These are phyloP conservation scores for Porites lobata DNA, from an alignment of 92 coral and sea anemone genomes.

Conservation along the genomic window DNA sequence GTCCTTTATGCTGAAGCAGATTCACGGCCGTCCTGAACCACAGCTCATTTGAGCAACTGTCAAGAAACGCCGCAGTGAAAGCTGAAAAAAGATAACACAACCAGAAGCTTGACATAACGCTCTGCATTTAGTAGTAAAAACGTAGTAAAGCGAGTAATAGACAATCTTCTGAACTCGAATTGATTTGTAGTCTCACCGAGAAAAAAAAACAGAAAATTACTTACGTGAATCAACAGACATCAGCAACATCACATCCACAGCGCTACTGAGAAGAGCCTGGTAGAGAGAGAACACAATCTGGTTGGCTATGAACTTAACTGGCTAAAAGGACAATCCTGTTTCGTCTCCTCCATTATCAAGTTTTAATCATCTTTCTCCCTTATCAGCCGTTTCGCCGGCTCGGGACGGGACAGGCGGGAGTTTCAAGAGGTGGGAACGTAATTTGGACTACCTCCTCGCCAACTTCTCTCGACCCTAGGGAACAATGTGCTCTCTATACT, in stretches of 20 bases:
- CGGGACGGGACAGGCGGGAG: too few species aligned
- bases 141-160: too few species aligned
- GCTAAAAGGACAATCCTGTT: neutral
- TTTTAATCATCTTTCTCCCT: too few species aligned
- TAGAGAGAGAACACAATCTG: neutral
- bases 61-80: conserved; percentile 82
- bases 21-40: conserved; percentile 91
- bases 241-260: conserved; percentile 91
- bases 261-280: conserved; percentile 89
- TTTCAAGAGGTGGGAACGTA: too few species aligned
- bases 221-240: conserved; percentile 99
- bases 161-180: too few species aligned
- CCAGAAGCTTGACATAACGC: neutral
- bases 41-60: conserved; percentile 88
- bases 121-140: neutral
- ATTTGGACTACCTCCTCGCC: too few species aligned
- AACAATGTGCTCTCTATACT: too few species aligned
- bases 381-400: too few species aligned
- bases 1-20: conserved; percentile 86
- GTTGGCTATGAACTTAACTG: neutral
- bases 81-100: conserved; percentile 29
- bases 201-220: conserved; percentile 13
- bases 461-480: too few species aligned
- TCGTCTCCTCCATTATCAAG: too few species aligned
- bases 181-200: neutral